These are phyloP conservation scores for Champsocephalus gunnari DNA, from an alignment of 2,797 vertebrate species.

Conservation along the genomic window DNA sequence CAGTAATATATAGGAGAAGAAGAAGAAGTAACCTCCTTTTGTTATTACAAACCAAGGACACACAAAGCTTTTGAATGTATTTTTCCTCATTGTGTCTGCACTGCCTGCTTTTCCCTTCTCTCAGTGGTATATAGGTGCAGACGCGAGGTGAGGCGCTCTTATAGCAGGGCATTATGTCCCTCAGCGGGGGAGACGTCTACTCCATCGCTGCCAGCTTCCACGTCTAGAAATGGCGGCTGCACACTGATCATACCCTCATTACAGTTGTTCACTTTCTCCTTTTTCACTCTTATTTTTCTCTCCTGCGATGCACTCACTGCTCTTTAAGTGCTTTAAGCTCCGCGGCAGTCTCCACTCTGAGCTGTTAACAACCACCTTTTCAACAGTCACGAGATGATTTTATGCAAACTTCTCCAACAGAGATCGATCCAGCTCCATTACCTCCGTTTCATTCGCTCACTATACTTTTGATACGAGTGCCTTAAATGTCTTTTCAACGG, in stretches of 20 bases:
- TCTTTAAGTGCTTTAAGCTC: constrained; percentile 68
- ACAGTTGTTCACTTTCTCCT: constrained; percentile 66
- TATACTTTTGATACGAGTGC: constrained; percentile 53
- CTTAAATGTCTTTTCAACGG: constrained; percentile 68
- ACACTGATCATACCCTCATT: constrained; percentile 76
- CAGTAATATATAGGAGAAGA: no score
- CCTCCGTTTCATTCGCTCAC: constrained; percentile 65
- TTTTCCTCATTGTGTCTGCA: not conserved
- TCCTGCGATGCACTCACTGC: constrained; percentile 53
- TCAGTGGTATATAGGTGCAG: constrained; percentile 43
- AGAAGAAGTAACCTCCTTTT: no score
- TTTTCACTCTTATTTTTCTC: constrained; percentile 48
- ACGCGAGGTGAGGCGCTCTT: constrained; percentile 43
- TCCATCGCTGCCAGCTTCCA: constrained; percentile 34
- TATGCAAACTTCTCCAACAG: constrained; percentile 46
- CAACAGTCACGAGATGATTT: constrained; percentile 63
- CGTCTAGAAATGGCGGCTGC: constrained; percentile 53
- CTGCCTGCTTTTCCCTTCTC: constrained; percentile 13
- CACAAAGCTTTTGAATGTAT: not conserved
- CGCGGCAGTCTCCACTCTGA: constrained; percentile 28
- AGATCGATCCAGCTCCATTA: constrained; percentile 67
- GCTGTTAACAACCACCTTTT: constrained; percentile 69
- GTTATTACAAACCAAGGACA: not conserved
- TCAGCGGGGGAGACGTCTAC: constrained; percentile 55
- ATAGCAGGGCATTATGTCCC: constrained; percentile 60